phyloP scores from a whole-genome alignment of 2,797 vertebrate genomes.

The Brotula barbata region DNA sequence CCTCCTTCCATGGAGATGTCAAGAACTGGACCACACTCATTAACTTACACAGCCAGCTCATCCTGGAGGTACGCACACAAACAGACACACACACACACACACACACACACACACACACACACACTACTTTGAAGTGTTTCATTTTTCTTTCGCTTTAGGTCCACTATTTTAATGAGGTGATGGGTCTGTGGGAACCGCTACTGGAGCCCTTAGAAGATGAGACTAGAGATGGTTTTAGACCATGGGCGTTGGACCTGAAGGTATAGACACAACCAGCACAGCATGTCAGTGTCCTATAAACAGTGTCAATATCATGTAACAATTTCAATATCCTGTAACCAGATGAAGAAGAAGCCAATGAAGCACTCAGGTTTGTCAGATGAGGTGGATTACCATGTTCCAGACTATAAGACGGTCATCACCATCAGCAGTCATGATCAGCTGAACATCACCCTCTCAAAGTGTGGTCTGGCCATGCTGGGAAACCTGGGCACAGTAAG shows the following conservation, averaged over 20 bases:
- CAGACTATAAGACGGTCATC: conserved; percentile 93
- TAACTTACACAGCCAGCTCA: conserved; percentile 85
- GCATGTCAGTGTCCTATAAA: not conserved
- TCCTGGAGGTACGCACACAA: conserved; percentile 77
- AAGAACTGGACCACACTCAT: conserved; percentile 94
- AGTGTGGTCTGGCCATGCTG: conserved; percentile 92
- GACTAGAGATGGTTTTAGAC: conserved; percentile 85
- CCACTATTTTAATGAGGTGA: conserved; percentile 93
- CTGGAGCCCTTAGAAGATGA: conserved; percentile 95
- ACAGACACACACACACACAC: too few species aligned
- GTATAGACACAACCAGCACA: conserved; percentile 59
- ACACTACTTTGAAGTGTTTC: not conserved
- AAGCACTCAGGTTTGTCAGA: conserved; percentile 75
- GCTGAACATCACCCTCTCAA: conserved; percentile 94
- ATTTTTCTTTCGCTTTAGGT: conserved; percentile 76
- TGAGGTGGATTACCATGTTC: conserved; percentile 87
- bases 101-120: too few species aligned
- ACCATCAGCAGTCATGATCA: conserved; percentile 90
- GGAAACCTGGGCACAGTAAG: conserved; percentile 91
- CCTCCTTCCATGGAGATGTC: conserved; percentile 87
- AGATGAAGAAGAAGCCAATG: conserved; percentile 95
- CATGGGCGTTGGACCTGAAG: conserved; percentile 92
- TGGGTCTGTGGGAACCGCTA: conserved; percentile 97
- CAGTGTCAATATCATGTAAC: not conserved
- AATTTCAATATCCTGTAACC: conserved; percentile 7